These are phyloP conservation scores for Platycheirus albimanus DNA, from an alignment of 2,888 invertebrate species.

Conservation along the genomic window DNA sequence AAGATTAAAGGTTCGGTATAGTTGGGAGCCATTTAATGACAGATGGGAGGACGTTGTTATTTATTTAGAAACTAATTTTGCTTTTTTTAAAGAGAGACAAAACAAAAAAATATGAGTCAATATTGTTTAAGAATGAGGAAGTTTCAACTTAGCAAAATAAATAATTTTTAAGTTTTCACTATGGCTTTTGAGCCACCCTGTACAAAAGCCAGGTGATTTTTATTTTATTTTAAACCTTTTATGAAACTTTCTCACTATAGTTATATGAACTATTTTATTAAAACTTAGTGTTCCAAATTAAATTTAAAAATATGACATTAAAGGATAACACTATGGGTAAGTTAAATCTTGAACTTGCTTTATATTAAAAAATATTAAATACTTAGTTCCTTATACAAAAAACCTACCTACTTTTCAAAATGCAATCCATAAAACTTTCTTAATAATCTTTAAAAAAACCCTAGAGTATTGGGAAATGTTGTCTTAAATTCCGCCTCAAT, in stretches of 20 bases:
- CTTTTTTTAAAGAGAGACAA: not conserved
- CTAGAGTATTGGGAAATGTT: not conserved
- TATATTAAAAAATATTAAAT: not conserved
- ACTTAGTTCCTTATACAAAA: not conserved
- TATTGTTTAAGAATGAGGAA: too few species aligned
- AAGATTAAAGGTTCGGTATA: constrained; percentile 42
- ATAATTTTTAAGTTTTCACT: too few species aligned
- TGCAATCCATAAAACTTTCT: constrained; percentile 48
- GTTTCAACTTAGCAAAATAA: too few species aligned
- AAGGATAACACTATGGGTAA: not conserved
- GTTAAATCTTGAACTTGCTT: constrained; percentile 48
- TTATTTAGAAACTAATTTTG: constrained; percentile 7
- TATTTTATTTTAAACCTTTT: not conserved
- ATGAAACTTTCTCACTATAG: not conserved
- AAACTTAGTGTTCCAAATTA: too few species aligned
- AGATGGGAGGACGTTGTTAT: constrained; percentile 21
- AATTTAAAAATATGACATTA: too few species aligned
- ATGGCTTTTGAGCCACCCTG: too few species aligned
- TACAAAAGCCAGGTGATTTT: too few species aligned
- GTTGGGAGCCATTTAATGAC: constrained; percentile 38
- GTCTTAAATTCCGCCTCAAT: not conserved
- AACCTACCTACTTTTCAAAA: not conserved
- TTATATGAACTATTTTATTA: too few species aligned
- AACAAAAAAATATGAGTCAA: constrained; percentile 9
- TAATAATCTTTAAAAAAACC: not conserved